Conservation (phyloP, 2,888 invertebrate genomes). For the Gastrophysa polygoni region DNA sequence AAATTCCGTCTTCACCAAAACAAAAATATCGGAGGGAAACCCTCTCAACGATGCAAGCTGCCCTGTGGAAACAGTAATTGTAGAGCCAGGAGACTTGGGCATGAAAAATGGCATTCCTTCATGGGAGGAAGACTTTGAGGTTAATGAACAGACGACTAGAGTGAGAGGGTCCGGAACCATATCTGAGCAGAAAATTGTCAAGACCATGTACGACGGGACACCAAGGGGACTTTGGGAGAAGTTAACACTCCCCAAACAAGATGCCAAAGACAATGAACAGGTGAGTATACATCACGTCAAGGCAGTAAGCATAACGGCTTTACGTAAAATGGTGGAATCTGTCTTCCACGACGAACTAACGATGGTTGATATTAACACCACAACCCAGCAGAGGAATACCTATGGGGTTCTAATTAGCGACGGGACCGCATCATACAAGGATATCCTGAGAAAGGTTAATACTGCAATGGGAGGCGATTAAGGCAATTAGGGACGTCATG, state of each 20-base stretch:
- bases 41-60: neutral
- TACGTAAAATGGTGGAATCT: conserved; percentile 3
- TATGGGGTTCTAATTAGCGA: neutral
- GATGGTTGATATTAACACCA: neutral
- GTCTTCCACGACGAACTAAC: neutral
- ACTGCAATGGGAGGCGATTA: neutral
- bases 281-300: conserved; percentile 3
- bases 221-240: neutral
- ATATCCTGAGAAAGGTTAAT: neutral
- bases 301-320: neutral
- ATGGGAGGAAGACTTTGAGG: neutral
- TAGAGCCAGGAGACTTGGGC: neutral
- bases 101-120: neutral
- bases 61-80: neutral
- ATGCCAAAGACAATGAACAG: neutral
- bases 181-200: neutral
- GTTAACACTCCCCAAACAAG: neutral
- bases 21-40: neutral
- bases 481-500: neutral
- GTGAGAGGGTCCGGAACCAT: neutral
- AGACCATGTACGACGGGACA: conserved; percentile 3
- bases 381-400: neutral
- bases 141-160: conserved; percentile 12
- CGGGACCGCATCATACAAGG: neutral
- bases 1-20: neutral